Evolutionary conservation across 53 echinoderm and acorn worm species (phyloP), one percentile per base, ranked within the genome.

Genomic region (Astropecten irregularis): DNA sequence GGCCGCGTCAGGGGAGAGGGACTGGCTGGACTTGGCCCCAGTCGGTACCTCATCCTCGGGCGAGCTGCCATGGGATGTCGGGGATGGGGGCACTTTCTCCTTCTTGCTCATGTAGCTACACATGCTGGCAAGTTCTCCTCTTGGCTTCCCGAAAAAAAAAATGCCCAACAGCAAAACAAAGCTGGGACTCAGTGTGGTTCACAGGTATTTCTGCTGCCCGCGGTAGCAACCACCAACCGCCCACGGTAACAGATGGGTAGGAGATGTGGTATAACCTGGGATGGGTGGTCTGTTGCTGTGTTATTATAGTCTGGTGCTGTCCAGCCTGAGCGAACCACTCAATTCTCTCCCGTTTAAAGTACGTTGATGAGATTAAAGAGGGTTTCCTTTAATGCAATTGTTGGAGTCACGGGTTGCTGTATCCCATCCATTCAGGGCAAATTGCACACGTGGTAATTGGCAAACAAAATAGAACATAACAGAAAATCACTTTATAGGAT

Each of bases 301-400:
- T 30, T 9, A 9, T 28, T 19, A 29, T 64, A 64, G 37, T 35
- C 55, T 57, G 56, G 74, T 74, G 37, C 56, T 55, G 57, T 56
- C 31, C 74, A 25, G 38, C 3, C 39, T 25, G 56, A 3, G 74
- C 22, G 22, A 3, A 13, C n/a, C 19, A 37, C 55, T 18, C 56
- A 23, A 56, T 32, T 22, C 64, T 18, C 36, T 9, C 73, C 37
- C 16, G 47, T 62, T 79, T 62, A 79, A 38, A 18, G 44, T 26
- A 31, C 44, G 20, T 25, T 60, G 62, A 33, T 44, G 19, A 40
- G 57, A 76, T 76, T 58, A 76, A 56, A 57, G 23, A n/a, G 42
- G 42, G 79, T 30, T 31, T 61, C 46, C 79, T 79, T 62, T 79
- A 76, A 76, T 76, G 40, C 23, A 79, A 79, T 79, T 47, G 79